Conservation (phyloP, 2,888 invertebrate genomes). For the Eurois occulta region DNA sequence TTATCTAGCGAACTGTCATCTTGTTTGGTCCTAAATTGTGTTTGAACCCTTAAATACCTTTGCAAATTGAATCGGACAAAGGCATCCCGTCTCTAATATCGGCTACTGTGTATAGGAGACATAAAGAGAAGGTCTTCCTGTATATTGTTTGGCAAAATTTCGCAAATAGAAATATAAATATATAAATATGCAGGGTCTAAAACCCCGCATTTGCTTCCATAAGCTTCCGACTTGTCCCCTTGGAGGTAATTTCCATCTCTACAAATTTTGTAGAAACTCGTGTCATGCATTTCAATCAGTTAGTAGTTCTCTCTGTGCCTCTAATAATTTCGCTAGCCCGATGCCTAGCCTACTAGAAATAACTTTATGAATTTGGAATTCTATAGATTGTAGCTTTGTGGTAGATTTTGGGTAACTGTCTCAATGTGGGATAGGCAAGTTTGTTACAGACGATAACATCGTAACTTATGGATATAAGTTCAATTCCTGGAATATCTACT, state of each 20-base stretch:
- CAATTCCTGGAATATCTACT: background rate
- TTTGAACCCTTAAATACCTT: constrained; percentile 21
- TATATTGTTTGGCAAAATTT: constrained; percentile 31
- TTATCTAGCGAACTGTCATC: background rate
- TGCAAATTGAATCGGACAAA: constrained; percentile 36
- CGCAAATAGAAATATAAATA: constrained; percentile 24
- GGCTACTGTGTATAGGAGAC: constrained; percentile 8
- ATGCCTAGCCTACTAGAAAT: constrained; percentile 8
- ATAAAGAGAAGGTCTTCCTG: constrained; percentile 19
- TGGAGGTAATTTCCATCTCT: constrained; percentile 24
- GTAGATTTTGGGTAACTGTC: constrained; percentile 1
- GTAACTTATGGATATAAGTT: background rate
- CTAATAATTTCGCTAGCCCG: constrained; percentile 1
- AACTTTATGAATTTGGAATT: background rate
- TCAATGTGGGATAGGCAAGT: background rate
- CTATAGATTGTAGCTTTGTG: background rate
- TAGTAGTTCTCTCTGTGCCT: constrained; percentile 15
- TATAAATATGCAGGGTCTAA: too few species aligned
- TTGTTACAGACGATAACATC: background rate
- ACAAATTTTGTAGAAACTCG: constrained; percentile 42
- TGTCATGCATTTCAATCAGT: constrained; percentile 56
- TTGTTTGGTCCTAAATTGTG: background rate
- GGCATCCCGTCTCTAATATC: constrained; percentile 20
- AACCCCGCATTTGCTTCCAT: constrained; percentile 8
- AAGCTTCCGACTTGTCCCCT: background rate